A percentile compares a stretch with the other conserved stretches of the same genome.
These are phyloP conservation scores for Phalacrocorax aristotelis DNA, from an alignment of 2,113 vertebrate genomes.

Conservation along the genomic window DNA sequence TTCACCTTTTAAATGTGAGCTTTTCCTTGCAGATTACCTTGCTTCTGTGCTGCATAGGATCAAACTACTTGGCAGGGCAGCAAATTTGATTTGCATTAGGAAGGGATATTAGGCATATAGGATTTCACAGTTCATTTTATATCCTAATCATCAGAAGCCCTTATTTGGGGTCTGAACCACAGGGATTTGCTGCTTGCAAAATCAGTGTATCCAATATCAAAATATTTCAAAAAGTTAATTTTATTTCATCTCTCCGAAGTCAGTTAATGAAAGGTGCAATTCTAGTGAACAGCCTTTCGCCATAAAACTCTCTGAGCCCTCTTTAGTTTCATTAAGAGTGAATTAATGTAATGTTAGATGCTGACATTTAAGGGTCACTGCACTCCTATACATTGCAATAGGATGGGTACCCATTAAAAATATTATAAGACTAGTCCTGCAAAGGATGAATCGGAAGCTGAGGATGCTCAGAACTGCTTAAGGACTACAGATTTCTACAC, in stretches of 20 bases:
- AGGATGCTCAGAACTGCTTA: background rate
- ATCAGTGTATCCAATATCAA: conserved; percentile 47
- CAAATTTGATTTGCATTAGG: conserved; percentile 53
- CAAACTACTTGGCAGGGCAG: conserved; percentile 30
- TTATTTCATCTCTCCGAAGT: conserved; percentile 44
- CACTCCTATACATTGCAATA: conserved; percentile 10
- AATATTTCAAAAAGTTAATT: conserved; percentile 58
- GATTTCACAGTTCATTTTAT: conserved; percentile 63
- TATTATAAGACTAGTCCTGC: conserved; percentile 23
- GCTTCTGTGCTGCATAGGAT: background rate
- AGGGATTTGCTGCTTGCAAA: conserved; percentile 29
- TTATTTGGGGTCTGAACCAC: conserved; percentile 20
- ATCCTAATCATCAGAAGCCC: conserved; percentile 37
- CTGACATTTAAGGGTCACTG: conserved; percentile 62
- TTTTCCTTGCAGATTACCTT: background rate
- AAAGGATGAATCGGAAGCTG: conserved; percentile 11
- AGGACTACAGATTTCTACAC: background rate
- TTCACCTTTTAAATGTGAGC: background rate
- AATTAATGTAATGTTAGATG: conserved; percentile 60
- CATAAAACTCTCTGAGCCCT: conserved; percentile 11
- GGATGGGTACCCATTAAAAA: conserved; percentile 40
- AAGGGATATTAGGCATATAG: conserved; percentile 16
- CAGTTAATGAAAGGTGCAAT: conserved; percentile 56
- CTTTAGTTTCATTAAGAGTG: conserved; percentile 50
- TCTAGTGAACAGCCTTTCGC: background rate